phyloP scores from a whole-genome alignment of 1,140 invertebrate genomes.

The Nasonia giraulti region DNA sequence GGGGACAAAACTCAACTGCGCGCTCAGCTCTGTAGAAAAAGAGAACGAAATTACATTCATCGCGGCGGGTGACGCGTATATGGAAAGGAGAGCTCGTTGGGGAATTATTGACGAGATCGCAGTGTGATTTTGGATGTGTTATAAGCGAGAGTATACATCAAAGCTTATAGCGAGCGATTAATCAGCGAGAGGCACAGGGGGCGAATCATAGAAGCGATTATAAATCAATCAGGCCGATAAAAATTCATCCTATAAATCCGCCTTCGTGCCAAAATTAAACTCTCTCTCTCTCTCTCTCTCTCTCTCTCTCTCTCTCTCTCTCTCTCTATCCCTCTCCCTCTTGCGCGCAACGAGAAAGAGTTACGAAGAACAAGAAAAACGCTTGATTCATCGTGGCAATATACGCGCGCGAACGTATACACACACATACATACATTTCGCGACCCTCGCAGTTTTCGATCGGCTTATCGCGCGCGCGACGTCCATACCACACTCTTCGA shows the following conservation, averaged over 20 bases:
- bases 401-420: neutral
- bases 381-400: conserved; percentile 38
- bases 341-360: neutral
- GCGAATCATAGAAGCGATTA: neutral
- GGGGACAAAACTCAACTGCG: conserved; percentile 4
- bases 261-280: conserved; percentile 39
- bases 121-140: neutral
- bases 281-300: neutral
- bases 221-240: conserved; percentile 4
- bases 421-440: neutral
- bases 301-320: too few relatives aligned
- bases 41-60: conserved; percentile 38
- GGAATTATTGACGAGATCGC: neutral
- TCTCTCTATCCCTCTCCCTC: too few relatives aligned
- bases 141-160: neutral
- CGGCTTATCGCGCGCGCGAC: conserved; percentile 23
- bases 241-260: conserved; percentile 38
- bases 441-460: neutral
- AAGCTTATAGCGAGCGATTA: neutral
- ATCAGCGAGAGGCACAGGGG: neutral
- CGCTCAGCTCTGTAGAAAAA: neutral
- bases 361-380: conserved; percentile 16
- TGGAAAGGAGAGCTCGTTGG: neutral
- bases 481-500: neutral
- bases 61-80: neutral